Evolutionary conservation across 1,140 invertebrate species (phyloP).

Genomic region (Dendrolimus punctatus): DNA sequence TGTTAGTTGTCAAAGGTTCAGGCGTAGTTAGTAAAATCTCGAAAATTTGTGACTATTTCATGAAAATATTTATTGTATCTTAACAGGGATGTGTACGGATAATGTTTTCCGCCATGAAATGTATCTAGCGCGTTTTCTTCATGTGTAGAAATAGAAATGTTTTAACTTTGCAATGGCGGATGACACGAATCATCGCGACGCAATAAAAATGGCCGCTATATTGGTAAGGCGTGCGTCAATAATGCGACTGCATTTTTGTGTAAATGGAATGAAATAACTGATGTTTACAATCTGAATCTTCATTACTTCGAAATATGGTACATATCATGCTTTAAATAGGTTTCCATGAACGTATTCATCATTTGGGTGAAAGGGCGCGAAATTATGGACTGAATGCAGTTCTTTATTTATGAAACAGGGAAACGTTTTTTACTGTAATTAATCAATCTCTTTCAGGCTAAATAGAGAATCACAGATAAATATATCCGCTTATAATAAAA

Average conservation of each 20-base stretch:
- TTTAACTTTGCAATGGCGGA: conserved; percentile 65
- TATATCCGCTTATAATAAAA: no score
- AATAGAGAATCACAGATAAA: no score
- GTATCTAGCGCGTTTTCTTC: conserved; percentile 36
- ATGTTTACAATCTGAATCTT: background rate
- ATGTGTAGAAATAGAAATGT: conserved; percentile 35
- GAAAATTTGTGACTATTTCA: conserved; percentile 46
- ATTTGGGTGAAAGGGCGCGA: conserved; percentile 63
- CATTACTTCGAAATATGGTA: no score
- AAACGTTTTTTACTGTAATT: no score
- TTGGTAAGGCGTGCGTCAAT: conserved; percentile 69
- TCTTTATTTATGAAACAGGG: conserved; percentile 12
- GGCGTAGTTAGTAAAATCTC: conserved; percentile 55
- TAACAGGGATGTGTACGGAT: conserved; percentile 42
- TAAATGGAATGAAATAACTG: conserved; percentile 8
- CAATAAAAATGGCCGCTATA: conserved; percentile 71
- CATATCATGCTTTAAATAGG: no score
- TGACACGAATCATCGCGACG: conserved; percentile 69
- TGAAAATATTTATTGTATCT: conserved; percentile 32
- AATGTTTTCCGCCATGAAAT: conserved; percentile 28
- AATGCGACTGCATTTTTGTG: conserved; percentile 33
- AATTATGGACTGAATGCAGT: conserved; percentile 29
- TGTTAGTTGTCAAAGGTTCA: conserved; percentile 61
- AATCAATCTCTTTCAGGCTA: no score
- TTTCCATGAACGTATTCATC: no score